A percentile compares a stretch with the other conserved stretches of the same genome.
Evolutionary conservation across 2,888 invertebrate genomes (phyloP).

Genomic region (Lycocerus yunnanus): DNA sequence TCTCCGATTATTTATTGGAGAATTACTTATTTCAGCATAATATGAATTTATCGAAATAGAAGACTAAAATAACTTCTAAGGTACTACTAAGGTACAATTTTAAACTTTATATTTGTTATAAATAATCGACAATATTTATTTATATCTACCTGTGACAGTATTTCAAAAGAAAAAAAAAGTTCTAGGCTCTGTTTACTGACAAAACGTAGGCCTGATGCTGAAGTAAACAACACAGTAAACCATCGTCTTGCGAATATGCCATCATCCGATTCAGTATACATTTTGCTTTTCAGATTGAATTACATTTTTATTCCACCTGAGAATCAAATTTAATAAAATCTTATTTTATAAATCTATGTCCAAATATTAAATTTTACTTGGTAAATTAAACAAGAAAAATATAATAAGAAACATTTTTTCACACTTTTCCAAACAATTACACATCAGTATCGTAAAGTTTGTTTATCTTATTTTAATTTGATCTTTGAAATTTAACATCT

Average conservation of each 20-base stretch:
- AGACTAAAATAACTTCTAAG: no score
- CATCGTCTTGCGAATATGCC: neutral
- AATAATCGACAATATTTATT: no score
- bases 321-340: neutral
- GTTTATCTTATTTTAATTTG: conserved; percentile 10
- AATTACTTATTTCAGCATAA: no score
- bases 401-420: neutral
- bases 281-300: neutral
- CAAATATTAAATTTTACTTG: neutral
- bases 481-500: conserved; percentile 12
- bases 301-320: neutral
- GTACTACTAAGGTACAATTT: neutral
- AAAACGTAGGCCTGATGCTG: neutral
- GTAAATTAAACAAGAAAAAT: neutral
- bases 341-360: neutral
- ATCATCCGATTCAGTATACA: neutral
- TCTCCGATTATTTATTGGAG: no score
- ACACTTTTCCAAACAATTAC: neutral
- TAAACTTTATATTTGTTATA: neutral
- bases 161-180: neutral
- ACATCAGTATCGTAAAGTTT: conserved; percentile 1
- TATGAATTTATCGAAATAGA: no score
- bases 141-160: neutral
- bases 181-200: neutral
- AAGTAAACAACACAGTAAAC: neutral